Percentiles rank a stretch among this genome's conserved stretches.
Conservation (phyloP, 2,797 vertebrate species). For the Molossus alvarezi region DNA sequence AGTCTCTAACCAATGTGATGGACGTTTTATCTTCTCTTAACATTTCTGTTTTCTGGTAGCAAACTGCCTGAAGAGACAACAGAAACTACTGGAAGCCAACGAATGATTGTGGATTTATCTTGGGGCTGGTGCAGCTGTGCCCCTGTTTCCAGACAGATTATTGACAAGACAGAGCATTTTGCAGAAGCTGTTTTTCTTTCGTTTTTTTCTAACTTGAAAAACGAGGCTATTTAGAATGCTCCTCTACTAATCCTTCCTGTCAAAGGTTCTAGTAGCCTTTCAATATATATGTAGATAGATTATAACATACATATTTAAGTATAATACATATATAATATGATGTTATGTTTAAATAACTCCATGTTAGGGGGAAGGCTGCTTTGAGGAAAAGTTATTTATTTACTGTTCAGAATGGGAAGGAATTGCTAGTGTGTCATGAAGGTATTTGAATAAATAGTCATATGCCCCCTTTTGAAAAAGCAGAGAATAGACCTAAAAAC, state of each 20-base stretch:
- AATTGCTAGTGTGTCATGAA: not conserved
- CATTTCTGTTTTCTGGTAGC: not conserved
- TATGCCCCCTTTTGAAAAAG: not conserved
- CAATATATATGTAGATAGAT: not conserved
- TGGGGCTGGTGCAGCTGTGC: not conserved
- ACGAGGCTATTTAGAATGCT: not conserved
- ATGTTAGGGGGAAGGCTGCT: not conserved
- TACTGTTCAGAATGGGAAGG: conserved; percentile 43
- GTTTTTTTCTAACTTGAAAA: conserved; percentile 55
- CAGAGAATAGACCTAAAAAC: not conserved
- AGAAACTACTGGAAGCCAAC: not conserved
- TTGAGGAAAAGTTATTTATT: not conserved
- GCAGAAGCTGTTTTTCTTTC: conserved; percentile 30
- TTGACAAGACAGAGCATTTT: not conserved
- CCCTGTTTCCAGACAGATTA: conserved; percentile 1
- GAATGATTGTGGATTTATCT: not conserved
- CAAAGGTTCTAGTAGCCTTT: not conserved
- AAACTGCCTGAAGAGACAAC: not conserved
- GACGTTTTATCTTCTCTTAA: not conserved
- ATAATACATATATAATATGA: not conserved
- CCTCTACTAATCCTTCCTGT: conserved; percentile 7
- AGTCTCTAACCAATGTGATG: not conserved
- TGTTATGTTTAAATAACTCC: not conserved
- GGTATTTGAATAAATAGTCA: conserved; percentile 40
- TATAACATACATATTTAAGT: not conserved